phyloP scores from a whole-genome alignment of 2,113 vertebrate genomes.

The Meleagris gallopavo region DNA sequence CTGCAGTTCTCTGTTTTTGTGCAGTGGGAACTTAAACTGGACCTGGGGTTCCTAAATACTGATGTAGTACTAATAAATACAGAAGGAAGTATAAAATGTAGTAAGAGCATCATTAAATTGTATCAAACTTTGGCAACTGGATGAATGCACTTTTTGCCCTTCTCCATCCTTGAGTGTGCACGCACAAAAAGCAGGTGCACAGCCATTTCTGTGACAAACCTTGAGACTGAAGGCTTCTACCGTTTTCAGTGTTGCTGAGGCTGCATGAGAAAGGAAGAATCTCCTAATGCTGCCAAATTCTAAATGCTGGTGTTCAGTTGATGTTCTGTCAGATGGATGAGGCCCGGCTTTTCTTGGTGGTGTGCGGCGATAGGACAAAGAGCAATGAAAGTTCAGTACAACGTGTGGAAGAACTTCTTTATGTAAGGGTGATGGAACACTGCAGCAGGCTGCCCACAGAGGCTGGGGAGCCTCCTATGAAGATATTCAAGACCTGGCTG shows the following conservation, averaged over 20 bases:
- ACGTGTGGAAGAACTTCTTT: no score
- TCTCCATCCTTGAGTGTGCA: fast-evolving
- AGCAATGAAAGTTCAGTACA: no score
- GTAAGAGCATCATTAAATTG: neutral
- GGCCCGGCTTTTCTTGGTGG: no score
- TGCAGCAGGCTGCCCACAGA: no score
- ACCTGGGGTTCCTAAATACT: fast-evolving
- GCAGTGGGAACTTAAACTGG: neutral
- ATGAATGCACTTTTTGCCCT: neutral
- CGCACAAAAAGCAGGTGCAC: no score
- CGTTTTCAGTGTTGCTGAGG: neutral
- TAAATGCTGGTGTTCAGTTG: neutral
- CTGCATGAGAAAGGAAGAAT: neutral
- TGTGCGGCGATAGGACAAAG: no score
- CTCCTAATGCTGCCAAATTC: neutral
- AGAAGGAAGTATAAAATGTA: fast-evolving
- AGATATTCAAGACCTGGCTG: no score
- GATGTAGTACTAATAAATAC: fast-evolving
- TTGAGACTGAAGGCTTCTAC: neutral
- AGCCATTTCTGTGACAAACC: neutral
- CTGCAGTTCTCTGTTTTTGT: neutral
- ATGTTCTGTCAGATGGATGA: no score
- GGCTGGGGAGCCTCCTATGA: no score
- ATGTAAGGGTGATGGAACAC: no score
- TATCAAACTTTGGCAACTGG: neutral